Conservation (phyloP, 2,888 invertebrate species). For the Terebella lapidaria region DNA sequence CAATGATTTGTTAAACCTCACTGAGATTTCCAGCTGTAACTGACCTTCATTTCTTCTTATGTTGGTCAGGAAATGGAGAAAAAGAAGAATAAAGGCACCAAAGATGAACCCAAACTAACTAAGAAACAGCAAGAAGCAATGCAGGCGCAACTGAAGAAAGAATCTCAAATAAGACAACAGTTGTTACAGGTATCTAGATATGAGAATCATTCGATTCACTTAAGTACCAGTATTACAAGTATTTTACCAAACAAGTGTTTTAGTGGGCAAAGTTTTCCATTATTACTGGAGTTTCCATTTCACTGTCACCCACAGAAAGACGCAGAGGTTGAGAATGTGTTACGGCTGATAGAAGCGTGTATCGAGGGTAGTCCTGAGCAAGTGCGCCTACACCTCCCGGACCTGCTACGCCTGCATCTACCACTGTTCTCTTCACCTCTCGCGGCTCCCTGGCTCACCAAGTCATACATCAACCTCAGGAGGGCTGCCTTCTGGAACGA, state of each 20-base stretch:
- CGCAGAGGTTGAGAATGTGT: slow-evolving; percentile 4
- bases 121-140: slow-evolving; percentile 90
- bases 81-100: slow-evolving; percentile 60
- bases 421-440: slow-evolving; percentile 70
- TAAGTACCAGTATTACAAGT: too few relatives aligned
- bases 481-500: slow-evolving; percentile 57
- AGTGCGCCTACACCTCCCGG: slow-evolving; percentile 59
- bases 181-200: slow-evolving; percentile 4
- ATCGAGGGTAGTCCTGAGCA: slow-evolving; percentile 57
- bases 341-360: slow-evolving; percentile 36
- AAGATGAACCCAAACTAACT: slow-evolving; percentile 56
- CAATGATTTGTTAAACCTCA: too few relatives aligned
- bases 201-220: background rate
- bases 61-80: too few relatives aligned
- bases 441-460: slow-evolving; percentile 66
- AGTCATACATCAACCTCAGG: slow-evolving; percentile 63
- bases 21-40: too few relatives aligned
- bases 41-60: too few relatives aligned
- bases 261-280: too few relatives aligned
- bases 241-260: too few relatives aligned
- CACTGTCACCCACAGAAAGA: too few relatives aligned
- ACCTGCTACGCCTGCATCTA: slow-evolving; percentile 61
- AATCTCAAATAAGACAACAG: slow-evolving; percentile 67
- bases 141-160: slow-evolving; percentile 79
- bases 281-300: too few relatives aligned